Evolutionary conservation across 2,113 vertebrate genomes (phyloP).

Genomic region (Spea multiplicata): DNA sequence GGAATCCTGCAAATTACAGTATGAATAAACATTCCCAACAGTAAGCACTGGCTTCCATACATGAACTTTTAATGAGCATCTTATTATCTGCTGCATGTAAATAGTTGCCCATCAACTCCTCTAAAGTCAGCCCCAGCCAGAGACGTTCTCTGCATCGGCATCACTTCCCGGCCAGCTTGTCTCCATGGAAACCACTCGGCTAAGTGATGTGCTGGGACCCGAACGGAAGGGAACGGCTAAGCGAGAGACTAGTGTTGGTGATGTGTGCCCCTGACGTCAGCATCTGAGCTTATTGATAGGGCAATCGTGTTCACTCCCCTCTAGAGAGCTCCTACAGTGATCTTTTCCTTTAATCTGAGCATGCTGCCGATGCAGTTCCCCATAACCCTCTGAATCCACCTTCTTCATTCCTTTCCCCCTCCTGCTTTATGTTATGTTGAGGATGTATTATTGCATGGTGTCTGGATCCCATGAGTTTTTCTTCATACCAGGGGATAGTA

Average conservation of each 20-base stretch:
- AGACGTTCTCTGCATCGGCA: conserved; percentile 62
- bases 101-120: conserved; percentile 6
- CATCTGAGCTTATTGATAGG: conserved; percentile 70
- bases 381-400: conserved; percentile 46
- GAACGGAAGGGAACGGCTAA: conserved; percentile 58
- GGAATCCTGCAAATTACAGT: no score
- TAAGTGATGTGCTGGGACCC: conserved; percentile 65
- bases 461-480: conserved; percentile 37
- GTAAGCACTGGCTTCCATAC: no score
- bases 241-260: conserved; percentile 62
- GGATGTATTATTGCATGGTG: conserved; percentile 59
- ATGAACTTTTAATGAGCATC: no score
- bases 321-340: conserved; percentile 56
- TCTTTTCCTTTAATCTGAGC: conserved; percentile 58
- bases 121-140: conserved; percentile 50
- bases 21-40: no score
- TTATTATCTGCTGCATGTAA: no score
- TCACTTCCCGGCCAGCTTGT: conserved; percentile 64
- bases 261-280: conserved; percentile 67
- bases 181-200: conserved; percentile 82
- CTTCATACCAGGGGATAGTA: conserved; percentile 43
- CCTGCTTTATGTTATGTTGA: conserved; percentile 39
- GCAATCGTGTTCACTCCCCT: conserved; percentile 64
- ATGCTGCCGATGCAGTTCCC: conserved; percentile 55
- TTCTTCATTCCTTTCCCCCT: conserved; percentile 17